Percentiles rank a stretch among this genome's conserved stretches.
phyloP scores from a whole-genome alignment of 2,888 invertebrate species.

The Vannuccia rotundouncinata region DNA sequence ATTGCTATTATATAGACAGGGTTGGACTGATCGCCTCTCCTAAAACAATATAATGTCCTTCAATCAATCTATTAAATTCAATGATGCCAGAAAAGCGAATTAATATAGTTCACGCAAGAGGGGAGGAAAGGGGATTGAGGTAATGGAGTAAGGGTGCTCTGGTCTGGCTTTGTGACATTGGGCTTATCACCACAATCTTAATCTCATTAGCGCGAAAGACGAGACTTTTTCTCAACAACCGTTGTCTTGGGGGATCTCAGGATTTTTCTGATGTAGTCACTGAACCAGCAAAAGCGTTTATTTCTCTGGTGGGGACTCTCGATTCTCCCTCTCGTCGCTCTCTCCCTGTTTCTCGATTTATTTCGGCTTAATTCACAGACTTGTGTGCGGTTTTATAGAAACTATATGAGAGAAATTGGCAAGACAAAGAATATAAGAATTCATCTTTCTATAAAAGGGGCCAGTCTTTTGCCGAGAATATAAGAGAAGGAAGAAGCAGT shows the following conservation, averaged over 20 bases:
- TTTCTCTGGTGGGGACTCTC: background rate
- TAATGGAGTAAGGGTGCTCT: background rate
- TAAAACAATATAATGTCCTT: background rate
- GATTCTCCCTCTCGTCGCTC: background rate
- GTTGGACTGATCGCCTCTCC: background rate
- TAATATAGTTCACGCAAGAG: background rate
- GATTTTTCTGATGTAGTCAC: background rate
- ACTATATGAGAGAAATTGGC: background rate
- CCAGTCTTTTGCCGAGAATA: background rate
- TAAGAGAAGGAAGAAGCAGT: background rate
- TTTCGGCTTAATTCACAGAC: too few relatives aligned
- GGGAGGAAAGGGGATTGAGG: background rate
- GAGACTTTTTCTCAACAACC: background rate
- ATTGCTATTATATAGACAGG: too few relatives aligned
- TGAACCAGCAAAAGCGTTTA: background rate
- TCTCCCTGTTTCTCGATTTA: background rate
- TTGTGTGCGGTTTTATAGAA: background rate
- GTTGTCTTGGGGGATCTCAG: background rate
- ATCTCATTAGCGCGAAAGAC: background rate
- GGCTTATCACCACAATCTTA: background rate
- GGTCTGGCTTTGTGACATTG: background rate
- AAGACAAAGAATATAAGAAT: background rate
- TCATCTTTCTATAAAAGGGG: background rate
- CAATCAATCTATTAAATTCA: background rate
- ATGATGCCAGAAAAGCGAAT: background rate